Evolutionary conservation across 2,888 invertebrate species (phyloP).

Genomic region (Temnothorax unifasciatus): DNA sequence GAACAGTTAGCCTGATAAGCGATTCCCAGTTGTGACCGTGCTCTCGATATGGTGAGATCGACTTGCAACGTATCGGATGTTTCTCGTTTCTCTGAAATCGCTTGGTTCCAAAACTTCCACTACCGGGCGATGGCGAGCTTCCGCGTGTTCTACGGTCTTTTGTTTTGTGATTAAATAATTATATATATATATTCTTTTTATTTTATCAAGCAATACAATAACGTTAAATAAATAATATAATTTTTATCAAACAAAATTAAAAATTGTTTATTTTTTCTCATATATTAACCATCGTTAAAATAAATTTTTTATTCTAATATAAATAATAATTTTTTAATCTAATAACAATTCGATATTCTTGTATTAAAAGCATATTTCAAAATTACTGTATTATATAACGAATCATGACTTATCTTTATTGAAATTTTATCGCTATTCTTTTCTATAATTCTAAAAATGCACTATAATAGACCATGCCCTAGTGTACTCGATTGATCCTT

Average conservation of each 20-base stretch:
- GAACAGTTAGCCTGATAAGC: conserved; percentile 80
- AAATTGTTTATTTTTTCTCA: neutral
- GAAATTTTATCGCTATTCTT: neutral
- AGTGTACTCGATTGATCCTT: conserved; percentile 4
- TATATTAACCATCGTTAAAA: neutral
- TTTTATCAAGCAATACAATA: neutral
- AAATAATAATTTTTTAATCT: neutral
- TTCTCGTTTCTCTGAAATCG: conserved; percentile 64
- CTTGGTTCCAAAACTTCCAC: conserved; percentile 36
- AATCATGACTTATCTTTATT: neutral
- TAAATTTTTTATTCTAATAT: neutral
- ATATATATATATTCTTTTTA: neutral
- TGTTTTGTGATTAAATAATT: neutral
- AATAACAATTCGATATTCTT: neutral
- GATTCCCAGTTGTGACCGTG: conserved; percentile 76
- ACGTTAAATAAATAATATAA: neutral
- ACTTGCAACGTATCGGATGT: conserved; percentile 67
- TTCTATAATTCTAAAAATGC: neutral
- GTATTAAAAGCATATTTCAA: neutral
- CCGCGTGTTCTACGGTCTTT: neutral
- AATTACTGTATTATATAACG: neutral
- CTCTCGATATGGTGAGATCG: conserved; percentile 77
- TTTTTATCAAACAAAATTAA: neutral
- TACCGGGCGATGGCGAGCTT: conserved; percentile 30
- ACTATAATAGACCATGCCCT: neutral